Evolutionary conservation across 2,113 vertebrate species (phyloP).

Genomic region (Rhineura floridana): DNA sequence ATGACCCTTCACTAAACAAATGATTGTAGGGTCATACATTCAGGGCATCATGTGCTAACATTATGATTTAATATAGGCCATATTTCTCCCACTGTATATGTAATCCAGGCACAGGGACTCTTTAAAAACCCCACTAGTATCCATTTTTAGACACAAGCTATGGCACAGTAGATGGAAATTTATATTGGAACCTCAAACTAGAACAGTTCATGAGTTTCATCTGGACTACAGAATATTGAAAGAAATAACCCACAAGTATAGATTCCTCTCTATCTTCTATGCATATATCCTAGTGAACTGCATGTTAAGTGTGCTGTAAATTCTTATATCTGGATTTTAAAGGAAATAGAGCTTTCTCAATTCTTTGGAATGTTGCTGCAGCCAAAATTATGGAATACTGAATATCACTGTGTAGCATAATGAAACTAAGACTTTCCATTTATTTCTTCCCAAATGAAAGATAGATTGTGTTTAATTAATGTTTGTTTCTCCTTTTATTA

Average conservation of each 20-base stretch:
- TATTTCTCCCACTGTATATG: not conserved
- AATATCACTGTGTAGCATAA: not conserved
- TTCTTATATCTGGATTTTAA: not conserved
- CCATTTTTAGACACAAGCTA: not conserved
- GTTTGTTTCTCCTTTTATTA: not conserved
- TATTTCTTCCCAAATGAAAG: not conserved
- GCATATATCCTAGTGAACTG: not conserved
- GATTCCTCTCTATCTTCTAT: not conserved
- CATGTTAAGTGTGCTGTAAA: not conserved
- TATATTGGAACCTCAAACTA: not conserved
- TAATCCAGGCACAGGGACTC: not conserved
- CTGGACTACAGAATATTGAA: not conserved
- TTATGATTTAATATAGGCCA: not conserved
- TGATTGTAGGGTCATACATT: not conserved
- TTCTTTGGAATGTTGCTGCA: not conserved
- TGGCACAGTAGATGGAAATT: not conserved
- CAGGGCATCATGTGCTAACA: not conserved
- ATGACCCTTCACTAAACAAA: not conserved
- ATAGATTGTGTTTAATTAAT: not conserved
- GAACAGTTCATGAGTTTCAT: not conserved
- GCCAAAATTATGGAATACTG: not conserved
- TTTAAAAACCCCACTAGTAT: no score
- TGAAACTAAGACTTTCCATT: not conserved
- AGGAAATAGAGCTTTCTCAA: not conserved
- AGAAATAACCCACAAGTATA: not conserved